A percentile compares a stretch with the other conserved stretches of the same genome.
Conservation (phyloP, 2,797 vertebrate genomes). For the Cirrhinus molitorella region DNA sequence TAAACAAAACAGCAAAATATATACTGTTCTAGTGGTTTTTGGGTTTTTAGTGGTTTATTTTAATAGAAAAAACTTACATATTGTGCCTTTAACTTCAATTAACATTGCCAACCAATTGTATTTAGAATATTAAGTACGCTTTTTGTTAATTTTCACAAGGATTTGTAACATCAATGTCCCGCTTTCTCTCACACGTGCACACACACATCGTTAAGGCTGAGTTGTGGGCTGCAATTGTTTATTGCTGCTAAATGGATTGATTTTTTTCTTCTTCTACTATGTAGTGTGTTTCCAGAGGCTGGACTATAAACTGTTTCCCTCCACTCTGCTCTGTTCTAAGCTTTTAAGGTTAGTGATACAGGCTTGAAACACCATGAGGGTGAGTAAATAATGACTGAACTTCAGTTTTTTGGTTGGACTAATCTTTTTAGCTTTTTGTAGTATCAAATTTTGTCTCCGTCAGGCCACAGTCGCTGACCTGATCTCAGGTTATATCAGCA, state of each 20-base stretch:
- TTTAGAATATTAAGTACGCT: no score
- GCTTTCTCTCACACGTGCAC: conserved; percentile 53
- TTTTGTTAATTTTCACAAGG: no score
- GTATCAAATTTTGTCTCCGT: background rate
- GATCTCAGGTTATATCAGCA: conserved; percentile 7
- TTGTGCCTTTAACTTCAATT: background rate
- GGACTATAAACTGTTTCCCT: background rate
- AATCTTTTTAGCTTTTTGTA: background rate
- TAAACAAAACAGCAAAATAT: no score
- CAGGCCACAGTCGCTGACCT: background rate
- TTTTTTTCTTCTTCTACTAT: background rate
- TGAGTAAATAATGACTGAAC: conserved; percentile 1
- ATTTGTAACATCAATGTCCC: no score
- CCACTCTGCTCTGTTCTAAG: background rate
- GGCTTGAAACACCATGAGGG: background rate
- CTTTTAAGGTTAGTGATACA: background rate
- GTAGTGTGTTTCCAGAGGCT: conserved; percentile 26
- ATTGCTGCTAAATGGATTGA: conserved; percentile 30
- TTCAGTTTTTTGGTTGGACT: background rate
- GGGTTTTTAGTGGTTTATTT: no score
- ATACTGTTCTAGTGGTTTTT: no score
- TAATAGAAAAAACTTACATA: no score
- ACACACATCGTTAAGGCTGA: conserved; percentile 53
- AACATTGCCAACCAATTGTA: conserved; percentile 1
- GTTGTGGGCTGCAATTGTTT: conserved; percentile 25